phyloP scores from a whole-genome alignment of 2,888 invertebrate species.

The Noctua janthe region DNA sequence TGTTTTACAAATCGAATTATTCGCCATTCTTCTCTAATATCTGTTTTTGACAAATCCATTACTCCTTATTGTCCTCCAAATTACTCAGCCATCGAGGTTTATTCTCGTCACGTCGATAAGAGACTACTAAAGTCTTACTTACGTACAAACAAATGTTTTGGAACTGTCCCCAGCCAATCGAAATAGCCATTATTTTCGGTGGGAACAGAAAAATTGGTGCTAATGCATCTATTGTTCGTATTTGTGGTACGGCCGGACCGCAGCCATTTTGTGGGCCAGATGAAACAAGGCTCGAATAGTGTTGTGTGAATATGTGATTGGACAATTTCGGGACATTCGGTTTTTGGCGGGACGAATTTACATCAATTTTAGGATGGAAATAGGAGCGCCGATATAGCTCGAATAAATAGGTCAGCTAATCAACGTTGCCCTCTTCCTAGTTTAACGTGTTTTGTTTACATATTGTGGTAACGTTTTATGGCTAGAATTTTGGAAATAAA shows the following conservation, averaged over 20 bases:
- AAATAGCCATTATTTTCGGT: constrained; percentile 63
- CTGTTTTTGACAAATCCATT: constrained; percentile 66
- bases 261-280: constrained; percentile 66
- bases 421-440: background rate
- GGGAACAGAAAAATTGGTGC: constrained; percentile 67
- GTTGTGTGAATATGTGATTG: constrained; percentile 54
- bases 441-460: background rate
- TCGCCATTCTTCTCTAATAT: constrained; percentile 57
- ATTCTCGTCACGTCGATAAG: constrained; percentile 49
- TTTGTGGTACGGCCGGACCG: constrained; percentile 65
- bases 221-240: constrained; percentile 76
- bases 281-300: constrained; percentile 59
- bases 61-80: constrained; percentile 53
- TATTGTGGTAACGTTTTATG: too few species aligned
- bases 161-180: constrained; percentile 49
- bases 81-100: constrained; percentile 53
- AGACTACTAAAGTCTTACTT: constrained; percentile 28
- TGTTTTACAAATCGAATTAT: constrained; percentile 63
- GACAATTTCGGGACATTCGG: constrained; percentile 44
- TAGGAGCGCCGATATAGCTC: background rate
- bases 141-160: constrained; percentile 44
- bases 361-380: constrained; percentile 34
- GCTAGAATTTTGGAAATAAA: background rate
- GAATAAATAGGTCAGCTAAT: constrained; percentile 4
- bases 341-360: constrained; percentile 27